phyloP scores from a whole-genome alignment of 2,797 vertebrate species.

The Todus mexicanus region DNA sequence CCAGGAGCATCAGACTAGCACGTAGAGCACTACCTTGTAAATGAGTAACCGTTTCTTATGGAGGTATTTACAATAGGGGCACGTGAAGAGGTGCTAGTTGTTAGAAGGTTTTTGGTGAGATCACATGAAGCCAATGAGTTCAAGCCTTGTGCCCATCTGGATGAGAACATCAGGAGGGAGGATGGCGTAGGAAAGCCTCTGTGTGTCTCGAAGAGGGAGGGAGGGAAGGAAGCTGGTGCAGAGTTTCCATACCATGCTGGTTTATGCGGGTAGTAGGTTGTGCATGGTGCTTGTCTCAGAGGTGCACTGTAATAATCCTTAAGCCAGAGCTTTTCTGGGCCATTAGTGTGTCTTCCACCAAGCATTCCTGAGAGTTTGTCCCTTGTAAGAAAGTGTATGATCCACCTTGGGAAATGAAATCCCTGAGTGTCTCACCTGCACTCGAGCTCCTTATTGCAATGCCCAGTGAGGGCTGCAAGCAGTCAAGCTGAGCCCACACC shows the following conservation, averaged over 20 bases:
- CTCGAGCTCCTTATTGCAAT: accelerated
- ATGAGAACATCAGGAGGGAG: background rate
- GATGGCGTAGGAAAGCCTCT: background rate
- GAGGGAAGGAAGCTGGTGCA: background rate
- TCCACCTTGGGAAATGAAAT: background rate
- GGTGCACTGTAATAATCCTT: background rate
- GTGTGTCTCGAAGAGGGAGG: background rate
- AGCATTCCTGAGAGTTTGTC: background rate
- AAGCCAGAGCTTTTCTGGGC: background rate
- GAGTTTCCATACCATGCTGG: accelerated
- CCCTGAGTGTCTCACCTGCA: background rate
- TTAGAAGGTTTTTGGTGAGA: background rate
- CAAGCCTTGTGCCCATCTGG: background rate
- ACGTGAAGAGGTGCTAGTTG: background rate
- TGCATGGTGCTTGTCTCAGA: accelerated
- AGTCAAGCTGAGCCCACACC: accelerated
- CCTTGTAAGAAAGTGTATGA: background rate
- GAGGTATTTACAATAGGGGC: background rate
- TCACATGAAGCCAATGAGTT: background rate
- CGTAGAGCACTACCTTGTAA: background rate
- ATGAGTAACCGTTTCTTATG: background rate
- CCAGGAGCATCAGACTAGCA: background rate
- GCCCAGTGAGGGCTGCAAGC: background rate
- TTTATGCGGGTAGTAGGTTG: background rate
- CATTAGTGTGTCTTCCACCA: background rate